A percentile compares a stretch with the other conserved stretches of the same genome.
These are phyloP conservation scores for Phalacrocorax carbo DNA, from an alignment of 2,113 vertebrate genomes.

Conservation along the genomic window DNA sequence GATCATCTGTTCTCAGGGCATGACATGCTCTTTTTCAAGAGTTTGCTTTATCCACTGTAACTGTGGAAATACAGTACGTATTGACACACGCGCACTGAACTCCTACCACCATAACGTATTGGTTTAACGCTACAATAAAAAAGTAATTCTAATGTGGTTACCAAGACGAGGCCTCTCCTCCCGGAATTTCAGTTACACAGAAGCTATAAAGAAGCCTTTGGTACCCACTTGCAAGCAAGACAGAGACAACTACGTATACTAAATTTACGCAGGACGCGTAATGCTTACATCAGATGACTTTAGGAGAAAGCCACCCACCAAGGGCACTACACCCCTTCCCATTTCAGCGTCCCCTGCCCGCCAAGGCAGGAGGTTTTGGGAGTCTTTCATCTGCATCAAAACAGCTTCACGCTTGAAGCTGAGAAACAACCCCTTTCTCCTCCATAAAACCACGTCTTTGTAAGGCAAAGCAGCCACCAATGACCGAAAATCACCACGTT, in stretches of 20 bases:
- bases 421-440: neutral
- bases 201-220: conserved; percentile 18
- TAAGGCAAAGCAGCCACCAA: neutral
- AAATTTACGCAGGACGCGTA: conserved; percentile 39
- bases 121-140: conserved; percentile 3
- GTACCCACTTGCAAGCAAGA: conserved; percentile 41
- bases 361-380: neutral
- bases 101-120: neutral
- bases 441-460: neutral
- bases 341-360: neutral
- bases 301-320: conserved; percentile 7
- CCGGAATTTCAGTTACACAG: conserved; percentile 17
- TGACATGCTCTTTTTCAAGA: neutral
- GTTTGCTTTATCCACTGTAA: conserved; percentile 39
- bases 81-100: conserved; percentile 52
- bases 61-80: conserved; percentile 46
- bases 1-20: neutral
- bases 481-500: rapidly evolving
- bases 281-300: conserved; percentile 31
- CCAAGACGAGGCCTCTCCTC: conserved; percentile 31
- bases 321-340: neutral
- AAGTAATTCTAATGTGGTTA: conserved; percentile 12
- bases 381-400: neutral
- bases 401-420: neutral
- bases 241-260: conserved; percentile 46